Base-by-base conservation (phyloP, 1,140 invertebrate genomes). In the Plodia interpunctella region DNA sequence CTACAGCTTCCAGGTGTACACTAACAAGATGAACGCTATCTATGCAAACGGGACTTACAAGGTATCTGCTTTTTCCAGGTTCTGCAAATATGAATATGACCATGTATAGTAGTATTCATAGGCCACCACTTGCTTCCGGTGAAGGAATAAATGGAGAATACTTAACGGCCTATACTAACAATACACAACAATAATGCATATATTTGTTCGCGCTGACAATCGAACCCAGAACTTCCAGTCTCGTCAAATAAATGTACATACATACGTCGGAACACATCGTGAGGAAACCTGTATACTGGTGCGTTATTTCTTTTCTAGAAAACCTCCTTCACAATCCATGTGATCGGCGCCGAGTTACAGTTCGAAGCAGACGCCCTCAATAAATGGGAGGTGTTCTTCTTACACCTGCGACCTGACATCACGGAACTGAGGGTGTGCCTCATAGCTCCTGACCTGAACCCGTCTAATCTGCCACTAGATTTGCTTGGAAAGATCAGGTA, bases 371-470 rank as follows among this genome's bases (percentile, higher is more conserved):
- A 93, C 56, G 88, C 91, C 5, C 66, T 94, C 0, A 87, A 91
- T 25, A 94, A 94, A 53, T 95, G 94, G 94, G 94, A 95, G 70
- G 88, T 91, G 21, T 91, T 94, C 68, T 92, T 95, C 57, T 70
- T 95, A 0, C 94, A 95, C 73, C 87, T 94, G 21, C 70, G 92
- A 5, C 92, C 93, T 0, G 70, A 89, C 0, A 63, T 94, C 0
- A 89, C 90, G 53, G 83, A 79, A 25, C 66, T 95, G 0, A 87
- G 86, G 50, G 76, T 95, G 0, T 90, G 92, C 0, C 91, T 95
- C 17, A 78, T 94, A 1, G 94, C 94, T 0, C 92, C 92, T 0
- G 93, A 95, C 74, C 74, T 95, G 0, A 91, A 91, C 66, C 85
- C 91, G 0, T 75, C 83, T 0, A 90, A 90, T 13, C 76, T 92